Percentiles rank a stretch among this genome's conserved stretches.
Evolutionary conservation across 2,113 vertebrate genomes (phyloP).

Genomic region (Copsychus sechellarum): DNA sequence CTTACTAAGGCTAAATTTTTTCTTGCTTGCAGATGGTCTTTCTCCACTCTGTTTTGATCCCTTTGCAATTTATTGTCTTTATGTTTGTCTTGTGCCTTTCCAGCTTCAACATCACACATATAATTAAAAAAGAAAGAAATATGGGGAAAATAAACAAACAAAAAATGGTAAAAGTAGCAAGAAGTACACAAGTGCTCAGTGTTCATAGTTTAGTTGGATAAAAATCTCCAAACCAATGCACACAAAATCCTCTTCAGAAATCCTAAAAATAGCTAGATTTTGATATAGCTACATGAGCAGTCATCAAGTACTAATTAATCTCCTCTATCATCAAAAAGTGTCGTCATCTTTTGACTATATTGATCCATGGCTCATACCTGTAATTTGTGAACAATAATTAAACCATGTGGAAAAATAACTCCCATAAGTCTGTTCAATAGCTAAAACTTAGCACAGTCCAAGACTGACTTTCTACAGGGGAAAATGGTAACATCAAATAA

Average conservation of each 20-base stretch:
- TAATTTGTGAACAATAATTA: background rate
- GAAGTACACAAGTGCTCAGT: background rate
- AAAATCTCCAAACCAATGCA: background rate
- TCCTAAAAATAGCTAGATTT: background rate
- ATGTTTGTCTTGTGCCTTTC: background rate
- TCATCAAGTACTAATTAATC: background rate
- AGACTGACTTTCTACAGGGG: background rate
- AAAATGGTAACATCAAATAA: conserved; percentile 15
- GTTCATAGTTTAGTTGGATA: background rate
- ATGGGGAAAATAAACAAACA: accelerated
- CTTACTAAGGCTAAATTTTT: background rate
- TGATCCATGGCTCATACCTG: background rate
- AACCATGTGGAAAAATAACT: background rate
- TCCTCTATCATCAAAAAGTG: background rate
- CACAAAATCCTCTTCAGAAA: background rate
- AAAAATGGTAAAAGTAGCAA: background rate
- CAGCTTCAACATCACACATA: background rate
- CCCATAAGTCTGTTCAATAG: background rate
- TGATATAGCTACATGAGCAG: background rate
- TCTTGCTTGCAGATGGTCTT: background rate
- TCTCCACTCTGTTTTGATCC: background rate
- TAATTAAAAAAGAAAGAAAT: background rate
- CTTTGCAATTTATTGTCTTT: background rate
- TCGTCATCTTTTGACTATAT: background rate
- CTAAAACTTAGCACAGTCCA: background rate